These are phyloP conservation scores for Ladona fulva DNA, from an alignment of 1,140 invertebrate species.

Conservation along the genomic window DNA sequence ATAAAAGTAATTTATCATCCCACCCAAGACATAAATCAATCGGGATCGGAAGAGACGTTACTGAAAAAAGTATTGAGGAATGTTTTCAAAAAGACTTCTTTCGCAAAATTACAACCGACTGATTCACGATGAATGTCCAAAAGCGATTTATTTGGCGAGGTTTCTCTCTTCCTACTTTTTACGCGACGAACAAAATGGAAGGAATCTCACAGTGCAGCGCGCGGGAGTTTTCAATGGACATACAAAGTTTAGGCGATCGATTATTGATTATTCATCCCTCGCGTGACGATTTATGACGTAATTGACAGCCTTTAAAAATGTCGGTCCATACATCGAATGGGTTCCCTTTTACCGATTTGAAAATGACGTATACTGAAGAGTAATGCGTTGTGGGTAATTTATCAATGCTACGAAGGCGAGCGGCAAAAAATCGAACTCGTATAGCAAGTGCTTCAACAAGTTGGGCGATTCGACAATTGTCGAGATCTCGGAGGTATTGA, in stretches of 20 bases:
- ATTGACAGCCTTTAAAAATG: slow-evolving; percentile 2
- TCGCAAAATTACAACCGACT: too few relatives aligned
- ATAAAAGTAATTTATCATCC: too few relatives aligned
- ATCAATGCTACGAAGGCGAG: background rate
- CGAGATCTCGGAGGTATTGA: too few relatives aligned
- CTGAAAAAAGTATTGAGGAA: too few relatives aligned
- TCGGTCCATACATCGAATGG: background rate
- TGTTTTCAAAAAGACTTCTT: too few relatives aligned
- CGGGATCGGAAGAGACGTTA: too few relatives aligned
- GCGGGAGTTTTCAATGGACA: background rate
- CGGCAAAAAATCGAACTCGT: background rate
- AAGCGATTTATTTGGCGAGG: too few relatives aligned
- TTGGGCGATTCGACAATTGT: too few relatives aligned
- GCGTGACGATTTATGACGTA: slow-evolving; percentile 1
- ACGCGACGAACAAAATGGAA: background rate
- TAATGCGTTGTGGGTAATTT: background rate
- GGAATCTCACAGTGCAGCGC: background rate
- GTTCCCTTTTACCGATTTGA: background rate
- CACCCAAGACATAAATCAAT: too few relatives aligned
- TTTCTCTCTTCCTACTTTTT: too few relatives aligned
- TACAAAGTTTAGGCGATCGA: background rate
- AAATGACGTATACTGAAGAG: background rate
- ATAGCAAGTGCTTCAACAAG: too few relatives aligned
- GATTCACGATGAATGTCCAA: too few relatives aligned
- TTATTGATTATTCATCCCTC: background rate